Evolutionary conservation across 2,797 vertebrate genomes (phyloP).

Genomic region (Girardinus metallicus): DNA sequence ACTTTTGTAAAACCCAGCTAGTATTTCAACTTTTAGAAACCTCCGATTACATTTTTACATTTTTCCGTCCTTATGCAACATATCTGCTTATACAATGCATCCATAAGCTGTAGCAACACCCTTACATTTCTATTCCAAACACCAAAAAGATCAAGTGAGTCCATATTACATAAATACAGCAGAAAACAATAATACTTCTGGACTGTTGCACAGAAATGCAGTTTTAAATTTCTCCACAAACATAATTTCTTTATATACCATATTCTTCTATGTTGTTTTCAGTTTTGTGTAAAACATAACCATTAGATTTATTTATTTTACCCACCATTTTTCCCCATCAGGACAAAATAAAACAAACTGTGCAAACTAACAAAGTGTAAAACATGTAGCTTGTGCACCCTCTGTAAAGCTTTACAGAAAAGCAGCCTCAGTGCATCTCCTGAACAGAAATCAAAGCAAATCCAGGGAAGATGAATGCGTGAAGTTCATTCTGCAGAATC

Average conservation of each 20-base stretch:
- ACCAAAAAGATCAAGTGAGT: conserved; percentile 18
- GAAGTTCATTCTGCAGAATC: conserved; percentile 28
- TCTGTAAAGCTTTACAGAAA: conserved; percentile 13
- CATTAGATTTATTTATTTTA: conserved; percentile 3
- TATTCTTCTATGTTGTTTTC: conserved; percentile 1
- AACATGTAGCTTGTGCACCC: conserved; percentile 12
- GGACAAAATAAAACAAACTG: conserved; percentile 45
- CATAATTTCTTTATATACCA: not conserved
- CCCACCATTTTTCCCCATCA: not conserved
- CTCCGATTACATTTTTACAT: conserved; percentile 22
- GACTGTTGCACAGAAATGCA: conserved; percentile 12
- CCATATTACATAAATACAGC: conserved; percentile 31
- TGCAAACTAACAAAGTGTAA: conserved; percentile 40
- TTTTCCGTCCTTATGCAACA: conserved; percentile 56
- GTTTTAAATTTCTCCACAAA: conserved; percentile 16
- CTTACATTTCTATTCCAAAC: conserved; percentile 27
- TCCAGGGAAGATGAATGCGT: not conserved
- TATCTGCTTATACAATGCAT: conserved; percentile 31
- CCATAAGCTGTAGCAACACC: conserved; percentile 14
- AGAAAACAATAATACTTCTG: conserved; percentile 37
- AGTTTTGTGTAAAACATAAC: conserved; percentile 1
- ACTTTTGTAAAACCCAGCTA: conserved; percentile 26
- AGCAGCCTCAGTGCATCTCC: conserved; percentile 16
- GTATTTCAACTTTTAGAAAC: conserved; percentile 44
- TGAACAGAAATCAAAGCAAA: conserved; percentile 18